Conservation (phyloP, 2,888 invertebrate genomes). For the Amiota mariae region DNA sequence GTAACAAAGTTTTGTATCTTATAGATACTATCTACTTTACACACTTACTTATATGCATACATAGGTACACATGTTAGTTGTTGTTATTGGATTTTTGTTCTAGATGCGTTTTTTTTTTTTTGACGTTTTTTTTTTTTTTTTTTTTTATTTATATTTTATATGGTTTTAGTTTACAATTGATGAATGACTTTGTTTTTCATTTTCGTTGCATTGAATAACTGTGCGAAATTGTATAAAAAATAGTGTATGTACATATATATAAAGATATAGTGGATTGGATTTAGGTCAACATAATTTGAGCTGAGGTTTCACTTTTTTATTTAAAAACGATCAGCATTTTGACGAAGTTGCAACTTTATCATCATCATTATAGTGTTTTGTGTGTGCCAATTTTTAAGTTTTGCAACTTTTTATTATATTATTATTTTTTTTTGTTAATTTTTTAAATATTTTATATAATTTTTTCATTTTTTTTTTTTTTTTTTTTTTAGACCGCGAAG, state of each 20-base stretch:
- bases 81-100: conserved; percentile 4
- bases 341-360: conserved; percentile 24
- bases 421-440: conserved; percentile 31
- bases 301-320: conserved; percentile 52
- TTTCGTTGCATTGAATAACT: conserved; percentile 24
- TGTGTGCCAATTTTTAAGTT: neutral
- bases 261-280: conserved; percentile 32
- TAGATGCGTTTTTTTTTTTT: conserved; percentile 5
- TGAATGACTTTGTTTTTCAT: conserved; percentile 38
- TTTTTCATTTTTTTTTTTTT: conserved; percentile 14
- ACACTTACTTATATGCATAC: neutral
- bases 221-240: conserved; percentile 9
- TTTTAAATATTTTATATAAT: conserved; percentile 16
- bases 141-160: conserved; percentile 43
- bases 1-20: conserved; percentile 16
- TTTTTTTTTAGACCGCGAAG: conserved; percentile 90
- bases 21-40: conserved; percentile 17
- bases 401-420: conserved; percentile 29
- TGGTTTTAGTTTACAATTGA: conserved; percentile 61
- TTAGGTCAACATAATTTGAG: conserved; percentile 60
- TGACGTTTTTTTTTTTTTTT: conserved; percentile 29
- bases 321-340: neutral
- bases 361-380: conserved; percentile 22
- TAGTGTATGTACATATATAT: neutral
- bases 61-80: neutral